A percentile compares a stretch with the other conserved stretches of the same genome.
These are phyloP conservation scores for Pempheris klunzingeri DNA, from an alignment of 2,797 vertebrate genomes.

Conservation along the genomic window DNA sequence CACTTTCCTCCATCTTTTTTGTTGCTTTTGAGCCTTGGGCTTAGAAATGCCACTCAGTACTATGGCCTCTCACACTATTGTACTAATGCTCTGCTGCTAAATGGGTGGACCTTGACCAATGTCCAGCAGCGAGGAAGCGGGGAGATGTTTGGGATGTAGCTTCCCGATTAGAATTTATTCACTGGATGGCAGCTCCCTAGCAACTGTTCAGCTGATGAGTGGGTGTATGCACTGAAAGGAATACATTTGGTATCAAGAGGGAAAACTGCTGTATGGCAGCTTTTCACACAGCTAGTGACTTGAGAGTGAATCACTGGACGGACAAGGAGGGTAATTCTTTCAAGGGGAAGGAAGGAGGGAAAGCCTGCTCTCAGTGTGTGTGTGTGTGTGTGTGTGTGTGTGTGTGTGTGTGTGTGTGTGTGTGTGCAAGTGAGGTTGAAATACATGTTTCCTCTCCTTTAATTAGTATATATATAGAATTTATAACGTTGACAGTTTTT, in stretches of 20 bases:
- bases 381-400: too few relatives aligned
- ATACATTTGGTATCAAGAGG: slow-evolving; percentile 39
- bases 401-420: too few relatives aligned
- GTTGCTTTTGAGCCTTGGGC: slow-evolving; percentile 52
- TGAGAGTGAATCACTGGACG: not conserved
- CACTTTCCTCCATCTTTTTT: slow-evolving; percentile 43
- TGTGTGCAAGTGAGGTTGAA: not conserved
- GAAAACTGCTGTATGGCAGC: slow-evolving; percentile 48
- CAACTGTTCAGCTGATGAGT: slow-evolving; percentile 59
- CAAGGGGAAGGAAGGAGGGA: not conserved
- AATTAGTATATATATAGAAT: too few relatives aligned
- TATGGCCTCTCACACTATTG: slow-evolving; percentile 36
- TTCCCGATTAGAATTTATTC: slow-evolving; percentile 56
- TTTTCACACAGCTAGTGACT: slow-evolving; percentile 34
- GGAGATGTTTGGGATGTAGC: slow-evolving; percentile 32
- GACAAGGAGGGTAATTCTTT: slow-evolving; percentile 13
- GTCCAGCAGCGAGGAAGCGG: slow-evolving; percentile 32
- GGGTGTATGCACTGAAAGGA: slow-evolving; percentile 53
- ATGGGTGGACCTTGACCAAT: slow-evolving; percentile 46
- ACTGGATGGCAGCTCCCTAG: slow-evolving; percentile 58
- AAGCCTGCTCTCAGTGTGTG: not conserved
- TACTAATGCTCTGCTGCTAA: slow-evolving; percentile 38
- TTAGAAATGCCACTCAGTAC: slow-evolving; percentile 51
- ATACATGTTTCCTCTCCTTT: not conserved
- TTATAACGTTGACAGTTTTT: too few relatives aligned